These are phyloP conservation scores for Shargacucullia verbasci DNA, from an alignment of 2,888 invertebrate genomes.

Conservation along the genomic window DNA sequence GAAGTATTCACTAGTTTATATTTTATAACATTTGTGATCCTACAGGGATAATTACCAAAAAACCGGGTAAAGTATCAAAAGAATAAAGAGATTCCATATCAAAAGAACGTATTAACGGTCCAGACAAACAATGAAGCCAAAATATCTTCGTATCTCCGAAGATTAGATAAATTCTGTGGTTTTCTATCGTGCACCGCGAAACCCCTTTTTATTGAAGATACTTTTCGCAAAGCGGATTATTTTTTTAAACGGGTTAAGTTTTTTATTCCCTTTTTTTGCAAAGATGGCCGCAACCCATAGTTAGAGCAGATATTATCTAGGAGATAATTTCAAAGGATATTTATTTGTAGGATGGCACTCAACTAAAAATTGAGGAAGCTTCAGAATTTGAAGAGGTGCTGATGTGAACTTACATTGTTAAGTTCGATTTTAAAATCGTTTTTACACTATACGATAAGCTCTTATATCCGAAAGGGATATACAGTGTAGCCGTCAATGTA, in stretches of 20 bases:
- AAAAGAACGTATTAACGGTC: conserved; percentile 47
- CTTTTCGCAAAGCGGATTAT: conserved; percentile 85
- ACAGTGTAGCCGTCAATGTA: no score
- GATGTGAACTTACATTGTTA: conserved; percentile 48
- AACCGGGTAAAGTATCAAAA: conserved; percentile 3
- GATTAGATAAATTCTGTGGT: conserved; percentile 80
- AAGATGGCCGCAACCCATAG: conserved; percentile 54
- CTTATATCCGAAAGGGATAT: no score
- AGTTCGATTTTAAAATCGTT: conserved; percentile 2
- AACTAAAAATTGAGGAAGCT: conserved; percentile 47
- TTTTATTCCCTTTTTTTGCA: conserved; percentile 65
- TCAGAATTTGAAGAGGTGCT: conserved; percentile 56
- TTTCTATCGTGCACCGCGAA: conserved; percentile 69
- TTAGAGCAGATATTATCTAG: conserved; percentile 54
- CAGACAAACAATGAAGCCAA: conserved; percentile 53
- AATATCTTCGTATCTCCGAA: conserved; percentile 62
- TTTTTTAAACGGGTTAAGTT: conserved; percentile 79
- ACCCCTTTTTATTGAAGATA: conserved; percentile 72
- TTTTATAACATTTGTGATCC: not conserved
- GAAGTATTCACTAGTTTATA: no score
- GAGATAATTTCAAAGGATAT: conserved; percentile 45
- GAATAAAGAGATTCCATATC: conserved; percentile 2
- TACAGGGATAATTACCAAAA: conserved; percentile 9
- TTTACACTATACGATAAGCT: not conserved
- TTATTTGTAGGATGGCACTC: conserved; percentile 48